phyloP scores from a whole-genome alignment of 1,140 invertebrate genomes.

The Campoletis sonorensis region DNA sequence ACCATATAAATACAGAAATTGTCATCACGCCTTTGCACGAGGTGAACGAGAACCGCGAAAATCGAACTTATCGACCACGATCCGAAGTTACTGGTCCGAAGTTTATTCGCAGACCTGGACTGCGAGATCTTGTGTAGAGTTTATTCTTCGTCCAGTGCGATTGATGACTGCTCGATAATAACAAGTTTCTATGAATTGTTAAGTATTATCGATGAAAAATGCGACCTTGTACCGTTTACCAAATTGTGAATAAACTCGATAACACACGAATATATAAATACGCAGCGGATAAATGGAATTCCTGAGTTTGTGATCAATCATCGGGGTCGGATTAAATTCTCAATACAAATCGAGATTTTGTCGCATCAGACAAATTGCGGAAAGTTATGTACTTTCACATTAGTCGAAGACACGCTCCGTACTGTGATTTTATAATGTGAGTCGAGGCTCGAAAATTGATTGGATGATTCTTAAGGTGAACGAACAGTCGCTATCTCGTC shows the following conservation, averaged over 20 bases:
- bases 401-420: too few species aligned
- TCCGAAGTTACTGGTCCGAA: background rate
- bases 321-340: too few species aligned
- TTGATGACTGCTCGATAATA: constrained; percentile 27
- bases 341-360: background rate
- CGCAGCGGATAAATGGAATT: background rate
- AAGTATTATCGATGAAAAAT: background rate
- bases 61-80: background rate
- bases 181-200: background rate
- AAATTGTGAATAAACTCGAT: background rate
- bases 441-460: too few species aligned
- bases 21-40: background rate
- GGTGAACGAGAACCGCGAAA: background rate
- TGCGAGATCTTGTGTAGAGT: constrained; percentile 26
- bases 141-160: background rate
- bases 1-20: constrained; percentile 23
- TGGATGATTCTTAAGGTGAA: too few species aligned
- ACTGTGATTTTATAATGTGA: too few species aligned
- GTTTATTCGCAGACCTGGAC: constrained; percentile 29
- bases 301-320: too few species aligned
- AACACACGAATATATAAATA: background rate
- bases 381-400: too few species aligned
- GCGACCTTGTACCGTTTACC: background rate
- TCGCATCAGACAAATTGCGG: background rate
- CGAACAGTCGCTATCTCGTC: too few species aligned